These are phyloP conservation scores for Muscina levida DNA, from an alignment of 2,888 invertebrate species.

Conservation along the genomic window DNA sequence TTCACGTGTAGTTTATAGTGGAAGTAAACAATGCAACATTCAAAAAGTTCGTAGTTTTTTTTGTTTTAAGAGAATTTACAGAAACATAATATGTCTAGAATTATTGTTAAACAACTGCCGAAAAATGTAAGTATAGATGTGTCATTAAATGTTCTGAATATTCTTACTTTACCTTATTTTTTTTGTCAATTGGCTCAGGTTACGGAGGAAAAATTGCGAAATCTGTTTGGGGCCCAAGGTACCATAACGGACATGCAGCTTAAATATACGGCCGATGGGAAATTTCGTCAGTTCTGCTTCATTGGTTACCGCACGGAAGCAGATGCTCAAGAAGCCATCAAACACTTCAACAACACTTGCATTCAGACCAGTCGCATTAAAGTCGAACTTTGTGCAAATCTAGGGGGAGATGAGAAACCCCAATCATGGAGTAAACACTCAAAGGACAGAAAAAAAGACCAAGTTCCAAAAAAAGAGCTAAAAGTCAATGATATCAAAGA, in stretches of 20 bases:
- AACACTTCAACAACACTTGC: conserved; percentile 91
- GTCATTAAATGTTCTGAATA: neutral
- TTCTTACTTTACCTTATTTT: neutral
- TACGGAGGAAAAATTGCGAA: conserved; percentile 87
- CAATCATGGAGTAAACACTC: conserved; percentile 97
- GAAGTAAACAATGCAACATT: conserved; percentile 36
- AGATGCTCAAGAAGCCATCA: conserved; percentile 88
- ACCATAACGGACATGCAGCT: conserved; percentile 95
- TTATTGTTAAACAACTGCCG: conserved; percentile 95
- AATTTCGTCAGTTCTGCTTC: conserved; percentile 96
- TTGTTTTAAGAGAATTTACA: too few species aligned
- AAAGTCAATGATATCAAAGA: conserved; percentile 81
- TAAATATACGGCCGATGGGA: conserved; percentile 94
- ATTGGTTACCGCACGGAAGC: conserved; percentile 92
- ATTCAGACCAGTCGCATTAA: conserved; percentile 90
- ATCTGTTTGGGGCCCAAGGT: conserved; percentile 89
- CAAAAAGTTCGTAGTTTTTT: conserved; percentile 24
- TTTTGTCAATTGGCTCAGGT: too few species aligned
- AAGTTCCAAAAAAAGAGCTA: conserved; percentile 76
- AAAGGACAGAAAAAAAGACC: conserved; percentile 84
- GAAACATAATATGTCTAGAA: conserved; percentile 83
- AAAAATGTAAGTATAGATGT: conserved; percentile 85
- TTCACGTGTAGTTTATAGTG: conserved; percentile 44
- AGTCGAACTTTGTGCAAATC: conserved; percentile 86
- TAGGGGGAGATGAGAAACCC: conserved; percentile 88